These are phyloP conservation scores for Lasioglossum calceatum DNA, from an alignment of 2,888 invertebrate genomes.

Conservation along the genomic window DNA sequence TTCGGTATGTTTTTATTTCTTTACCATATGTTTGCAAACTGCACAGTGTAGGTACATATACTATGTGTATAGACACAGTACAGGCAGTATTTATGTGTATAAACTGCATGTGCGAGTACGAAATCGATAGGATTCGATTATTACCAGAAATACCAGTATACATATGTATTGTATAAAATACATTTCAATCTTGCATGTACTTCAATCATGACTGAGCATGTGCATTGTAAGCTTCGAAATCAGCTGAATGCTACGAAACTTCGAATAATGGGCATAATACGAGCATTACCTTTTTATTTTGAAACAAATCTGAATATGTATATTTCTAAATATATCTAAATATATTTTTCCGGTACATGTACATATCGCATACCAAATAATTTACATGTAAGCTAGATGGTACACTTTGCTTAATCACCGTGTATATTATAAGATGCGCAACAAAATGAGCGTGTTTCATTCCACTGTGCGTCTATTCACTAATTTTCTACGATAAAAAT, in stretches of 20 bases:
- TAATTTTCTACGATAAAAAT: too few relatives aligned
- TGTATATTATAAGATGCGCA: too few relatives aligned
- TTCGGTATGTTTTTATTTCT: background rate
- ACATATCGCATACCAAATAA: too few relatives aligned
- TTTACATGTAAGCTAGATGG: too few relatives aligned
- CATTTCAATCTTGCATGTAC: background rate
- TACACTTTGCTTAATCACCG: too few relatives aligned
- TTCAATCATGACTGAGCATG: background rate
- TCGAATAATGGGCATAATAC: background rate
- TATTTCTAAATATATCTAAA: too few relatives aligned
- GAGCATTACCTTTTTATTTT: background rate
- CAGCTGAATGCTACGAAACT: background rate
- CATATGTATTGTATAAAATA: background rate
- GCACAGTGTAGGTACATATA: background rate
- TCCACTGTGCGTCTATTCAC: background rate
- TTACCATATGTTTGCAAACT: background rate
- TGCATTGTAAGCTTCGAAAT: background rate
- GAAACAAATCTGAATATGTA: background rate
- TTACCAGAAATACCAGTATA: background rate
- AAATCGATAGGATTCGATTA: background rate
- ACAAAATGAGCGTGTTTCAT: too few relatives aligned
- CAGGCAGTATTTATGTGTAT: background rate
- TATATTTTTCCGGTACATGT: too few relatives aligned
- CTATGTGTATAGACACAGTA: too few relatives aligned
- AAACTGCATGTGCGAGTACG: background rate